These are phyloP conservation scores for Recurvirostra avosetta DNA, from an alignment of 2,113 vertebrate species.

Conservation along the genomic window DNA sequence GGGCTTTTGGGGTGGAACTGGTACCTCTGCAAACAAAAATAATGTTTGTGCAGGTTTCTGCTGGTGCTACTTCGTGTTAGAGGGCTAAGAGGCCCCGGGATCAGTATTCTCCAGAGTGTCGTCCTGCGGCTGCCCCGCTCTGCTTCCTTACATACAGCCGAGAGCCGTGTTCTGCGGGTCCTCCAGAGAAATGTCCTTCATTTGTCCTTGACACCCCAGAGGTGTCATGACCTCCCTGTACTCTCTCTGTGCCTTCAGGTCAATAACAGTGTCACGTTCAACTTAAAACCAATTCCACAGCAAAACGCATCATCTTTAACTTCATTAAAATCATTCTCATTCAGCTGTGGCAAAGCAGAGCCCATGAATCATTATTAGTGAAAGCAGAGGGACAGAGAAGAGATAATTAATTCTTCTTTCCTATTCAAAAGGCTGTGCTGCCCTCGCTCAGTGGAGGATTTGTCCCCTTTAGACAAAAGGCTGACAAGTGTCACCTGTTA, in stretches of 20 bases:
- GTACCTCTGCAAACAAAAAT: background rate
- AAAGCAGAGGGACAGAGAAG: background rate
- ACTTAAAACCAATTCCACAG: background rate
- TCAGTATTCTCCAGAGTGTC: fast-evolving
- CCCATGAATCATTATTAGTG: background rate
- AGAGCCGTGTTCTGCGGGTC: fast-evolving
- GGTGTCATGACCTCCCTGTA: background rate
- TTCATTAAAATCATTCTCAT: background rate
- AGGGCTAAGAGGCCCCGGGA: background rate
- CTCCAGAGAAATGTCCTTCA: background rate
- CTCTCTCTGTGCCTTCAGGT: background rate
- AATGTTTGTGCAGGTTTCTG: fast-evolving
- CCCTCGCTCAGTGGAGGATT: background rate
- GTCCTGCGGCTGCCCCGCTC: background rate
- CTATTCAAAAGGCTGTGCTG: background rate
- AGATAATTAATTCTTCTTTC: background rate
- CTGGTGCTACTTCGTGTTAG: fast-evolving
- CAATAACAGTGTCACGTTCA: background rate
- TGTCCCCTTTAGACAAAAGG: constrained; percentile 5
- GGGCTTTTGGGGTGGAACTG: background rate
- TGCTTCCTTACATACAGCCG: background rate
- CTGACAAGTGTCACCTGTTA: constrained; percentile 25
- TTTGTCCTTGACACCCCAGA: background rate
- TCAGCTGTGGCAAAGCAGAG: background rate
- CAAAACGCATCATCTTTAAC: background rate